Conservation (phyloP, 2,113 vertebrate species). For the Eleginops maclovinus region DNA sequence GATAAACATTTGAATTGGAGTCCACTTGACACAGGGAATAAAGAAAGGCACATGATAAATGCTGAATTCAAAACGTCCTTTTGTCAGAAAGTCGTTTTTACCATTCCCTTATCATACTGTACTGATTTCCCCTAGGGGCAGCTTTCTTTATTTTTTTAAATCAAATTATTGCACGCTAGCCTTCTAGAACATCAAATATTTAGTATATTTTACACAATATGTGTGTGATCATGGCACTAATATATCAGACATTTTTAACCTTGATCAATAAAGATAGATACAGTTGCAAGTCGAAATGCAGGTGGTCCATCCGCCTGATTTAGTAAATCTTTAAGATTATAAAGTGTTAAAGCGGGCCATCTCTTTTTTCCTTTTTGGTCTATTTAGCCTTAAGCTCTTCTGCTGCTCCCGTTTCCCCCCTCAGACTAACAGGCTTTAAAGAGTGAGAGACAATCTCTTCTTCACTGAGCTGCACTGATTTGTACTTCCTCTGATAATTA, state of each 20-base stretch:
- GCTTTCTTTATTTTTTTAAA: background rate
- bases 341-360: background rate
- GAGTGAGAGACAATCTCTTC: slow-evolving; percentile 16
- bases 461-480: slow-evolving; percentile 31
- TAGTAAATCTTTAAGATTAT: background rate
- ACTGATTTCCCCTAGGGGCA: background rate
- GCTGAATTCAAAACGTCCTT: background rate
- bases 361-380: slow-evolving; percentile 2
- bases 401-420: slow-evolving; percentile 27
- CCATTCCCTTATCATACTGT: background rate
- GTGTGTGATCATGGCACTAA: background rate
- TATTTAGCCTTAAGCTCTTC: slow-evolving; percentile 38
- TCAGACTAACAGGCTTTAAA: slow-evolving; percentile 36
- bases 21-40: background rate
- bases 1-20: slow-evolving; percentile 14
- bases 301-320: background rate
- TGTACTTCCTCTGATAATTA: slow-evolving; percentile 45
- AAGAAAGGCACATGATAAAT: background rate
- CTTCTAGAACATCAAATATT: background rate
- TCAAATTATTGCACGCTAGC: background rate
- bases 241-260: background rate
- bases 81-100: slow-evolving; percentile 1
- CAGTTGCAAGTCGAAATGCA: background rate
- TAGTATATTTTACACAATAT: too few relatives aligned
- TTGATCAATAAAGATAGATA: background rate